These are phyloP conservation scores for Silurus lanzhouensis DNA, from an alignment of 2,797 vertebrate genomes.

Conservation along the genomic window DNA sequence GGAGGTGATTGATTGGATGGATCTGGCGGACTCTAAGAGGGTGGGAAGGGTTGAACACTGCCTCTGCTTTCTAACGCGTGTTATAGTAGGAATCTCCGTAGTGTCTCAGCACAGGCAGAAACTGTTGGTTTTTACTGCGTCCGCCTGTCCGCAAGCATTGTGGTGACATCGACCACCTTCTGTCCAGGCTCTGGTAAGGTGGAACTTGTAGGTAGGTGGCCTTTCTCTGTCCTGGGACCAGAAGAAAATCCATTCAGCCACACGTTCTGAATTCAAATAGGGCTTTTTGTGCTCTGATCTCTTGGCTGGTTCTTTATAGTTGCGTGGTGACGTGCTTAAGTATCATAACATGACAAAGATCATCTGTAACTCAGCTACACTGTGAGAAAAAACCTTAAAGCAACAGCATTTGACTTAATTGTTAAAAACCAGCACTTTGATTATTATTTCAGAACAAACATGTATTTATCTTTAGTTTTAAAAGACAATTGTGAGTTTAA, in stretches of 20 bases:
- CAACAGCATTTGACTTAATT: constrained; percentile 23
- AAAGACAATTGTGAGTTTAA: constrained; percentile 12
- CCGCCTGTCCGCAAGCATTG: constrained; percentile 53
- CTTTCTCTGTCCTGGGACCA: constrained; percentile 72
- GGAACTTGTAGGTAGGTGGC: constrained; percentile 78
- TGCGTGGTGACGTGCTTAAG: constrained; percentile 25
- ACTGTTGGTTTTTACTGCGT: constrained; percentile 61
- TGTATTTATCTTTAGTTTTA: constrained; percentile 10
- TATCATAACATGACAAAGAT: constrained; percentile 19
- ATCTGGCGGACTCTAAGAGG: constrained; percentile 39
- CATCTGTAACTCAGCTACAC: constrained; percentile 16
- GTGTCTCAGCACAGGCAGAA: constrained; percentile 61
- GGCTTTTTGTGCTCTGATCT: constrained; percentile 27
- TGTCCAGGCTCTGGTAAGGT: constrained; percentile 70
- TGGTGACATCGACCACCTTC: constrained; percentile 60
- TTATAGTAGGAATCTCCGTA: constrained; percentile 74
- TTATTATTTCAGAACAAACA: constrained; percentile 9
- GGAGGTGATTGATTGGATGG: constrained; percentile 39
- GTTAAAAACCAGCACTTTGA: constrained; percentile 1
- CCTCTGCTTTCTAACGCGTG: constrained; percentile 77
- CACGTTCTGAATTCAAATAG: constrained; percentile 40
- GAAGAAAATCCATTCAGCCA: constrained; percentile 46
- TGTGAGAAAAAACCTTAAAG: constrained; percentile 35
- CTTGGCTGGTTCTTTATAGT: constrained; percentile 28
- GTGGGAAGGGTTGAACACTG: constrained; percentile 61